These are phyloP conservation scores for Pediacus dermestoides DNA, from an alignment of 2,888 invertebrate species.

Conservation along the genomic window DNA sequence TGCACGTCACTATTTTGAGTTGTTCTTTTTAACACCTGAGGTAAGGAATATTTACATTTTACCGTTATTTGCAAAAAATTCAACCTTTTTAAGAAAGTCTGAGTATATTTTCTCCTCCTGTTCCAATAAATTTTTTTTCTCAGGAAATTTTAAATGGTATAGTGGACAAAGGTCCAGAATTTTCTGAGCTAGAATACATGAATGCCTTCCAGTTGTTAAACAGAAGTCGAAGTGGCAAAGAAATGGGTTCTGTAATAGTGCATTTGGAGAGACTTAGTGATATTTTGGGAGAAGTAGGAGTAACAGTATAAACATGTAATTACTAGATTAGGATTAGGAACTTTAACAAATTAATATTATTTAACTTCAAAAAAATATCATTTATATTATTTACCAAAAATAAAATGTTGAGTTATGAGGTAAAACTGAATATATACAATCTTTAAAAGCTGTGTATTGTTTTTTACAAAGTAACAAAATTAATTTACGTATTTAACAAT, in stretches of 20 bases:
- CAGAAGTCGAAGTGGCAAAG: constrained; percentile 54
- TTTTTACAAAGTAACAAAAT: no score
- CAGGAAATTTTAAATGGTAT: constrained; percentile 82
- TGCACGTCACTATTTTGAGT: constrained; percentile 83
- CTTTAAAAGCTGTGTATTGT: no score
- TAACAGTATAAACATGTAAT: constrained; percentile 62
- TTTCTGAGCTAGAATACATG: constrained; percentile 83
- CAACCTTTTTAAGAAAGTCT: no score
- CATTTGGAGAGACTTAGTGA: constrained; percentile 78
- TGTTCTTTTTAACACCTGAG: constrained; percentile 78
- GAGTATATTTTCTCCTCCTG: constrained; percentile 3
- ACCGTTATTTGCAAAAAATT: constrained; percentile 9
- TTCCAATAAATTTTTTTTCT: constrained; percentile 29
- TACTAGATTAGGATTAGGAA: neutral
- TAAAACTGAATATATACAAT: no score
- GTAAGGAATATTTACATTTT: constrained; percentile 49
- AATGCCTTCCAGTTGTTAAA: constrained; percentile 79
- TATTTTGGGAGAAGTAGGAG: constrained; percentile 79
- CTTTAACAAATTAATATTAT: neutral
- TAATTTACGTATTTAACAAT: no score
- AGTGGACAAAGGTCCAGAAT: constrained; percentile 83
- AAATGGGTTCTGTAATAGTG: constrained; percentile 58
- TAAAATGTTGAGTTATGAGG: no score
- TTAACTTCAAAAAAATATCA: no score
- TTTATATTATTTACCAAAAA: no score